Evolutionary conservation across 2,113 vertebrate genomes (phyloP), one percentile per base, ranked within the genome.

Genomic region (Nansenia antarctica): DNA sequence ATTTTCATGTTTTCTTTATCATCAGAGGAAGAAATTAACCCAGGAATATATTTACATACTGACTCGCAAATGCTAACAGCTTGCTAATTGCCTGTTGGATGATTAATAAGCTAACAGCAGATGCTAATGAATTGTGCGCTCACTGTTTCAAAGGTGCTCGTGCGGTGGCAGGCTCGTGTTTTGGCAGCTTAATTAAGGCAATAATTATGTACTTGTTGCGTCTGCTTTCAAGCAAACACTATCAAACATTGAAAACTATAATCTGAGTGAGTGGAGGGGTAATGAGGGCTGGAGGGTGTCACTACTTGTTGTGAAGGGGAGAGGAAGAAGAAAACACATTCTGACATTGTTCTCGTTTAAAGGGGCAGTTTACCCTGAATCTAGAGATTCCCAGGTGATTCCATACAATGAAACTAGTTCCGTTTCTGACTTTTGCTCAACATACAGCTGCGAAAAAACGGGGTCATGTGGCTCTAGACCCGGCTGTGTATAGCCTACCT

Each of bases 1-100:
- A 98, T 98, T 98, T 98, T 98, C 95, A 96, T 96, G 96, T 96
- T 98, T 95, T 95, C 94, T 97, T 97, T 97, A 98, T 98, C 98
- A 95, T 95, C 93, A 93, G 92, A 94, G 94, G 93, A 94, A 95
- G 93, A 94, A 95, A 95, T 95, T 94, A 95, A 94, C 93, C 92
- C 92, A 94, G 94, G 92, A 95, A 95, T 94, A 94, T 95, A 95
- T 95, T 95, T 95, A 94, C 94, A 94, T 94, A 94, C 90, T 89
- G 92, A 93, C 89, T 6, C 91, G 92, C 91, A 93, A 94, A 94
- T 91, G 94, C 93, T 93, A 95, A 95, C 94, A 95, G 94, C 93
- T 95, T 95, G 94, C 93, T 95, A 95, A 95, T 95, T 95, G 94
- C 94, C 92, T 95, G 94, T 96, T 98, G 96, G 96, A 96, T 96